phyloP scores from a whole-genome alignment of 2,113 vertebrate genomes.

The Austrofundulus limnaeus region DNA sequence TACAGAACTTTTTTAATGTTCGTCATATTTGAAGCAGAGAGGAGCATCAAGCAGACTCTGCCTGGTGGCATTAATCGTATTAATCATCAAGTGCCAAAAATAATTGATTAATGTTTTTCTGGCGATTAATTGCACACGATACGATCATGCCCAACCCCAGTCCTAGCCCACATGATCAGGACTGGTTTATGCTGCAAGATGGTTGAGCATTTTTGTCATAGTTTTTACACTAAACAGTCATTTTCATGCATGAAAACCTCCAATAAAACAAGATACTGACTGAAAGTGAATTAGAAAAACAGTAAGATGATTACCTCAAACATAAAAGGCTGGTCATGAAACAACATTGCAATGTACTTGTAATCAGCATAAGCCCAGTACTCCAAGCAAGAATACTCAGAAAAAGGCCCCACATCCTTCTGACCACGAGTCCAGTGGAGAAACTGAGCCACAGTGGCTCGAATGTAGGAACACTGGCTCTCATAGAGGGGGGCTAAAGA shows the following conservation, averaged over 20 bases:
- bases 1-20: too few species aligned
- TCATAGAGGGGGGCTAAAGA: slow-evolving; percentile 91
- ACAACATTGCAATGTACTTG: slow-evolving; percentile 88
- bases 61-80: too few species aligned
- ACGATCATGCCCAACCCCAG: too few species aligned
- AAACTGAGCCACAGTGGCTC: slow-evolving; percentile 87
- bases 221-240: background rate
- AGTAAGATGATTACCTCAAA: slow-evolving; percentile 84
- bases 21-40: too few species aligned
- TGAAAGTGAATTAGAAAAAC: background rate
- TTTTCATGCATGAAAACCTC: too few species aligned
- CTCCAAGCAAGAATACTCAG: slow-evolving; percentile 76
- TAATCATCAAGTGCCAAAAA: too few species aligned
- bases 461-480: slow-evolving; percentile 85
- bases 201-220: too few species aligned
- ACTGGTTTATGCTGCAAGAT: too few species aligned
- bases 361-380: slow-evolving; percentile 98
- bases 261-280: background rate
- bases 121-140: too few species aligned
- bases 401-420: slow-evolving; percentile 79
- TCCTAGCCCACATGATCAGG: too few species aligned
- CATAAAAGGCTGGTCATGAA: slow-evolving; percentile 84
- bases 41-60: too few species aligned
- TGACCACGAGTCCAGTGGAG: slow-evolving; percentile 80
- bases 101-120: too few species aligned